Percentiles rank a stretch among this genome's conserved stretches.
Evolutionary conservation across 2,797 vertebrate species (phyloP).

Genomic region (Pagetopsis macropterus): DNA sequence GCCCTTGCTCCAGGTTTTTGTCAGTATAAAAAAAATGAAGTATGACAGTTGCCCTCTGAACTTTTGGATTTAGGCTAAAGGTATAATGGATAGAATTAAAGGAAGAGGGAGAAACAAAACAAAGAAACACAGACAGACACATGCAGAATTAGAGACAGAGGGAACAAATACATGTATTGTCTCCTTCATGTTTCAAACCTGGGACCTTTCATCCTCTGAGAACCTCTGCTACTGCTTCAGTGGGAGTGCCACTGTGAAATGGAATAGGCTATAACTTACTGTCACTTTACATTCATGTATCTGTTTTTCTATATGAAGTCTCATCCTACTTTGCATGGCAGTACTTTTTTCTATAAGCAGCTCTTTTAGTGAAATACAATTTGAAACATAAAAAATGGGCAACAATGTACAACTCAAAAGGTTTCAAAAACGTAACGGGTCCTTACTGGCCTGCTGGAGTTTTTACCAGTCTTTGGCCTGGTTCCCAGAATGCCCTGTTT

Average conservation of each 20-base stretch:
- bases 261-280: background rate
- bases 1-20: background rate
- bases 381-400: background rate
- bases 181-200: background rate
- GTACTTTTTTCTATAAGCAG: background rate
- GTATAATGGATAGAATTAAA: background rate
- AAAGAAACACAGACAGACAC: background rate
- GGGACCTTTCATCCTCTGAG: background rate
- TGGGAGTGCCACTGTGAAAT: background rate
- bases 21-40: background rate
- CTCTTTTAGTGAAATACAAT: background rate
- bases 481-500: conserved; percentile 62
- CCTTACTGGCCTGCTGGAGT: conserved; percentile 39
- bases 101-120: background rate
- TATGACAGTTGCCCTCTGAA: no score
- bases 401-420: background rate
- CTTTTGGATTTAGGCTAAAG: background rate
- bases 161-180: background rate
- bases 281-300: background rate
- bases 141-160: no score
- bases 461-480: conserved; percentile 44
- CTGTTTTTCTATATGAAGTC: background rate
- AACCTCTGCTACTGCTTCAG: background rate
- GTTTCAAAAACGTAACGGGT: conserved; percentile 34
- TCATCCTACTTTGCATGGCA: background rate